Base-by-base conservation (phyloP, 2,797 vertebrate genomes). In the Microtus obscurus region DNA sequence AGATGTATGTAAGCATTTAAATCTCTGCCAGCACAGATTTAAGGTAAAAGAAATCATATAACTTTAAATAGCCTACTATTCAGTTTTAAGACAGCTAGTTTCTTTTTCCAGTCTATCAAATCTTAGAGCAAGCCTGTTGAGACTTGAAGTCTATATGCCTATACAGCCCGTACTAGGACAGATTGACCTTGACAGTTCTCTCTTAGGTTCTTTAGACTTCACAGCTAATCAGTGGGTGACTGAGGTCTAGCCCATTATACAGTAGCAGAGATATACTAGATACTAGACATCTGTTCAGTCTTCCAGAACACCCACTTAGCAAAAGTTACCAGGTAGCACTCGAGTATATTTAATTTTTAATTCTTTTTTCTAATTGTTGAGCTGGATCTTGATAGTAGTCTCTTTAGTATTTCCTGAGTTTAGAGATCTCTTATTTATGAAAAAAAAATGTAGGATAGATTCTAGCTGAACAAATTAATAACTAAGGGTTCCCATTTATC, bases 1-100 rank as follows among this genome's bases (percentile, higher is more conserved):
- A 76, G 88, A 23, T 78, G 2, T n/a, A 23, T 78, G 2, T n/a
- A 88, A 43, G 9, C 21, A 29, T 43, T 95, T 93, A 95, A 87
- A 88, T 87, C 31, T 93, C 78, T 96, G 79, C 23, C 56, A 90
- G 37, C 21, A 43, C 5, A n/a, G 80, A 67, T 37, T 69, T 92
- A 90, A 92, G 51, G 59, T 91, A 43, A 86, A 96, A 94, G 87
- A 76, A 93, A 86, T 87, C 40, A 88, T 31, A n/a, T 51, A 74
- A 6, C 71, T 56, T 91, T 61, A 73, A 45, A 34, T 95, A 88
- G 61, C 29, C 1, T 34, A 56, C 12, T 37, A 71, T 85, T 90
- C 78, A 67, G 14, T 94, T 87, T 96, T 83, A 63, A 92, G 53
- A 25, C 51, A 80, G 11, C 92, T 37, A 74, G 56, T 29, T 87